These are phyloP conservation scores for Apteryx owenii DNA, from an alignment of 2,113 vertebrate genomes.

Conservation along the genomic window DNA sequence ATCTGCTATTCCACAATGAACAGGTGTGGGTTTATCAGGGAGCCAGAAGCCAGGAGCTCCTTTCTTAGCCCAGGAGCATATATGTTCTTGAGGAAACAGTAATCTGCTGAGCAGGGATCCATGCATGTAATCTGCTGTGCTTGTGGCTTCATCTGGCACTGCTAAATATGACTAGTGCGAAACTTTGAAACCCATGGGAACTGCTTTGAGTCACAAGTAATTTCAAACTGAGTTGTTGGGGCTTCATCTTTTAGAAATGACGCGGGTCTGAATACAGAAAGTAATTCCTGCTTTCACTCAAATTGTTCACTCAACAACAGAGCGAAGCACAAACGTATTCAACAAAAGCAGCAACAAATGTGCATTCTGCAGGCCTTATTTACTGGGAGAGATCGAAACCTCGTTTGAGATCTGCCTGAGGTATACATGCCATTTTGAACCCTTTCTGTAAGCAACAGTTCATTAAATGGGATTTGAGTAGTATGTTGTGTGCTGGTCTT, in stretches of 20 bases:
- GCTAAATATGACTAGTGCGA: not conserved
- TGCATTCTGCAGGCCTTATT: not conserved
- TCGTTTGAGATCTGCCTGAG: not conserved
- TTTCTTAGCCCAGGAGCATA: not conserved
- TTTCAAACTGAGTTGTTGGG: not conserved
- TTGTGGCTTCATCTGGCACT: not conserved
- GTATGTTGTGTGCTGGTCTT: not conserved
- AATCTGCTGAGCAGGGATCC: not conserved
- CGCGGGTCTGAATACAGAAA: not conserved
- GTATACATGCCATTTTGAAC: not conserved
- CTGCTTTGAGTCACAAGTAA: not conserved
- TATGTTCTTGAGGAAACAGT: not conserved
- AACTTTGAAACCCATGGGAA: not conserved
- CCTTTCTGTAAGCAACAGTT: not conserved
- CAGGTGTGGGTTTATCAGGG: not conserved
- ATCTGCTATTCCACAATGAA: not conserved
- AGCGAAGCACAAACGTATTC: not conserved
- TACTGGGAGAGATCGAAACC: not conserved
- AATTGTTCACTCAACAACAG: not conserved
- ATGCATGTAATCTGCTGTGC: not conserved
- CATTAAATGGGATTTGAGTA: not conserved
- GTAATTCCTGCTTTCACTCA: not conserved
- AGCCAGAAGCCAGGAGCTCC: not conserved
- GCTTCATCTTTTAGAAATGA: conserved; percentile 1
- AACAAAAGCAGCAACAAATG: not conserved